Percentiles rank a stretch among this genome's conserved stretches.
phyloP scores from a whole-genome alignment of 1,140 invertebrate genomes.

The Penaeus chinensis region DNA sequence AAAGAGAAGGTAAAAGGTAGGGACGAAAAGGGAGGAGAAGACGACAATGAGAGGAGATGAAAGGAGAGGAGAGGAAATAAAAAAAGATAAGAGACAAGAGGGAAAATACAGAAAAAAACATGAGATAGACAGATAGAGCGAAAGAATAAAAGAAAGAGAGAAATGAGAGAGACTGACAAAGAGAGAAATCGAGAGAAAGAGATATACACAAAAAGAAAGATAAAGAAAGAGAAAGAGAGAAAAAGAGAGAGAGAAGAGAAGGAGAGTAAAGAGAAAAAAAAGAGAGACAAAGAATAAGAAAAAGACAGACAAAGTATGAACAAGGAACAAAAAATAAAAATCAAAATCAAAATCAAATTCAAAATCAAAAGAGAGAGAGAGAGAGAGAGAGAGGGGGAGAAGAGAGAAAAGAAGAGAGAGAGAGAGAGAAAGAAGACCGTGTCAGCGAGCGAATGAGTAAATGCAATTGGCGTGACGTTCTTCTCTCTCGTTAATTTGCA shows the following conservation, averaged over 20 bases:
- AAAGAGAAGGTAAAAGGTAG: not conserved
- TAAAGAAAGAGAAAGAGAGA: not conserved
- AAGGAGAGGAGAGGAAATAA: not conserved
- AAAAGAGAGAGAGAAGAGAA: not conserved
- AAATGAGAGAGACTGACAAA: not conserved
- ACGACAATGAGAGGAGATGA: not conserved
- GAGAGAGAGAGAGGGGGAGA: slow-evolving; percentile 17
- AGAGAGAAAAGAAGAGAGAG: not conserved
- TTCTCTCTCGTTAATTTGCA: slow-evolving; percentile 17
- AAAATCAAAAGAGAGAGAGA: not conserved
- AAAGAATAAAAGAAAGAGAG: not conserved
- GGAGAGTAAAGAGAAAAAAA: not conserved
- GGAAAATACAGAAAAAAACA: not conserved
- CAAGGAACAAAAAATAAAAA: too few relatives aligned
- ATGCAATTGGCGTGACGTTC: slow-evolving; percentile 29
- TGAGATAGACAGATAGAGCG: not conserved
- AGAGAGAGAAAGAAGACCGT: slow-evolving; percentile 4
- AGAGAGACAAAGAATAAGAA: not conserved
- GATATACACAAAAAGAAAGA: not conserved
- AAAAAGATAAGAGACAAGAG: slow-evolving; percentile 11
- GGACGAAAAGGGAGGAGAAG: not conserved
- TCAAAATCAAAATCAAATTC: not conserved
- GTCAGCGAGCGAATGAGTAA: slow-evolving; percentile 7
- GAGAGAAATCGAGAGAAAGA: not conserved
- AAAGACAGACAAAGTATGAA: not conserved